Percentiles rank a stretch among this genome's conserved stretches.
Evolutionary conservation across 2,797 vertebrate genomes (phyloP).

Genomic region (Myotis pilosus): DNA sequence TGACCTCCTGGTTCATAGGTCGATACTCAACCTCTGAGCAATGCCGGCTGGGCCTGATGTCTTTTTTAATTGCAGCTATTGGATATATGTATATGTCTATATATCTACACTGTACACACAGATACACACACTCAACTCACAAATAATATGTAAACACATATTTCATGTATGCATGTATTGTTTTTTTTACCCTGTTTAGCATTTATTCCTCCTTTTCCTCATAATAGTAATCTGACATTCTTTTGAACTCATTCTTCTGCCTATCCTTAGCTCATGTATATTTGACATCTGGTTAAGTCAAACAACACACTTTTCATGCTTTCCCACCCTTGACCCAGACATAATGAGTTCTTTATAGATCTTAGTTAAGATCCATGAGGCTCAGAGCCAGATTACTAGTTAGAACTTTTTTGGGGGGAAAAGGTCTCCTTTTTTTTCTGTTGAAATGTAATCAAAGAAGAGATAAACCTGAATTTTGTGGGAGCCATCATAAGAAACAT

Average conservation of each 20-base stretch:
- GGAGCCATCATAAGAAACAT: not conserved
- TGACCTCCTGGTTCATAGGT: too few relatives aligned
- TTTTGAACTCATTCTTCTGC: not conserved
- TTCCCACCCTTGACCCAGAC: not conserved
- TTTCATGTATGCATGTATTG: not conserved
- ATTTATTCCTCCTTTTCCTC: not conserved
- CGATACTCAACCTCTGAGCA: too few relatives aligned
- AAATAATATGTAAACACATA: not conserved
- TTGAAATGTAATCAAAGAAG: slow-evolving; percentile 13
- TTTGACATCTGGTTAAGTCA: not conserved
- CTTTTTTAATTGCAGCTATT: not conserved
- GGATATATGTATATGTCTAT: not conserved
- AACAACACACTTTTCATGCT: fast-evolving
- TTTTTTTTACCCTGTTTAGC: not conserved
- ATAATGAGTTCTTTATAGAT: not conserved
- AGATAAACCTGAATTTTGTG: not conserved
- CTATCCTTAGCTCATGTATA: not conserved
- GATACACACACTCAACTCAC: not conserved
- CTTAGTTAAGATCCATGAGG: not conserved
- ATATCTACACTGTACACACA: not conserved
- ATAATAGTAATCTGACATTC: not conserved
- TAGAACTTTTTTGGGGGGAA: not conserved
- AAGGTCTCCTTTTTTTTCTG: not conserved
- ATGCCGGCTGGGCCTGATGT: too few relatives aligned
- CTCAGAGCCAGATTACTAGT: not conserved